Base-by-base conservation (phyloP, 1,140 invertebrate genomes). In the Notospermus geniculatus region DNA sequence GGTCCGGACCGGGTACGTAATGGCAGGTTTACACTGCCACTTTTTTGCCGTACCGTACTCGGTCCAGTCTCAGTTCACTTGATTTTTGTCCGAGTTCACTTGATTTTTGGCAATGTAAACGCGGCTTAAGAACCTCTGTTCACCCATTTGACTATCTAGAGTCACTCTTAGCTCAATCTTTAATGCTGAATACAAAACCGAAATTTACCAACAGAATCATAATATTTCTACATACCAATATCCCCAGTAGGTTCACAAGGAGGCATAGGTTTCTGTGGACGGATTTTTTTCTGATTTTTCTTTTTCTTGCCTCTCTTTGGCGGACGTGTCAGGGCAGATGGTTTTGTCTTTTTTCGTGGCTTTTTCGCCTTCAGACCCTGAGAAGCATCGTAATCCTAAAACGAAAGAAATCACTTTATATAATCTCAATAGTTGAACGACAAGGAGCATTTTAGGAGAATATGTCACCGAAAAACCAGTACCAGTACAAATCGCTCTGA, bases 301-400 rank as follows among this genome's bases (percentile, higher is more conserved):
- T 91, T 91, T 75, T 90, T 89, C 62, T 90, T 89, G 54, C 87
- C 84, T 56, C 89, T 83, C 70, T 87, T 87, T 45, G 84, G 86
- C 25, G 86, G 84, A 66, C 85, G 80, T n/a, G 85, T 87, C 69
- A 89, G 84, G 11, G 87, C 85, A 19, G 89, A 85, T 45, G 88
- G 87, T 71, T 88, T 87, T 22, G 88, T 84, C 69, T 90, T 90
- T 78, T 90, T 91, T 28, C 89, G 83, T n/a, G 87, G 83, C 79
- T 89, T 89, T 83, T 90, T 91, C 81, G 89, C 89, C 80, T 89
- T 89, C 22, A 86, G 66, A 56, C 25, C 75, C 59, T 71, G 64
- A 32, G 88, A 83, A 74, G 88, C 87, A 73, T 88, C 85, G 78
- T 90, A 90, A 77, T 90, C 90, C 74, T 91, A 89, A 87, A 88